These are phyloP conservation scores for Epinotia ramella DNA, from an alignment of 2,888 invertebrate genomes.

Conservation along the genomic window DNA sequence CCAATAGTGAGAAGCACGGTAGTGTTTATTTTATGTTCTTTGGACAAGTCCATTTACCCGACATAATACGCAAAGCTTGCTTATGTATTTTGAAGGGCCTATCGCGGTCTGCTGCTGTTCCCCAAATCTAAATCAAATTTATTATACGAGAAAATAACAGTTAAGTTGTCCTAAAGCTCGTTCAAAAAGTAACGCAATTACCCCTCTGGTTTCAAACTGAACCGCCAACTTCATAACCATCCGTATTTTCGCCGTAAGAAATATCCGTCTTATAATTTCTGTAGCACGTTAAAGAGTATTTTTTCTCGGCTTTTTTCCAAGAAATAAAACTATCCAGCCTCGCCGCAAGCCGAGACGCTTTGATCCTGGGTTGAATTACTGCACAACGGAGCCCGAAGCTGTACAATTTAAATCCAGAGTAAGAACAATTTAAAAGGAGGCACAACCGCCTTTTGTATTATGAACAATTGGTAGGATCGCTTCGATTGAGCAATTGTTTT, in stretches of 20 bases:
- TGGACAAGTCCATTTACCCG: too few relatives aligned
- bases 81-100: too few relatives aligned
- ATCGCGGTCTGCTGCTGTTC: too few relatives aligned
- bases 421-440: conserved; percentile 15
- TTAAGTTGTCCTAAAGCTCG: too few relatives aligned
- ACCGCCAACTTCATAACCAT: neutral
- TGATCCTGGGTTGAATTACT: conserved; percentile 13
- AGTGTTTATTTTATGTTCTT: too few relatives aligned
- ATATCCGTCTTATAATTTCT: neutral
- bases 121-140: too few relatives aligned
- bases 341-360: neutral
- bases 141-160: too few relatives aligned
- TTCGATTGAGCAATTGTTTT: conserved; percentile 21
- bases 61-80: too few relatives aligned
- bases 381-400: conserved; percentile 2
- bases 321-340: conserved; percentile 6
- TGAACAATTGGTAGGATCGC: conserved; percentile 19
- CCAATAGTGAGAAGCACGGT: too few relatives aligned
- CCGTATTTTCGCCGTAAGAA: neutral
- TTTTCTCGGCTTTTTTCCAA: neutral
- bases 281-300: neutral
- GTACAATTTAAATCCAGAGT: conserved; percentile 1
- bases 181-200: too few relatives aligned
- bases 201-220: too few relatives aligned
- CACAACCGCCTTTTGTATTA: conserved; percentile 21